These are phyloP conservation scores for Smittia aterrima DNA, from an alignment of 2,888 invertebrate genomes.

Conservation along the genomic window DNA sequence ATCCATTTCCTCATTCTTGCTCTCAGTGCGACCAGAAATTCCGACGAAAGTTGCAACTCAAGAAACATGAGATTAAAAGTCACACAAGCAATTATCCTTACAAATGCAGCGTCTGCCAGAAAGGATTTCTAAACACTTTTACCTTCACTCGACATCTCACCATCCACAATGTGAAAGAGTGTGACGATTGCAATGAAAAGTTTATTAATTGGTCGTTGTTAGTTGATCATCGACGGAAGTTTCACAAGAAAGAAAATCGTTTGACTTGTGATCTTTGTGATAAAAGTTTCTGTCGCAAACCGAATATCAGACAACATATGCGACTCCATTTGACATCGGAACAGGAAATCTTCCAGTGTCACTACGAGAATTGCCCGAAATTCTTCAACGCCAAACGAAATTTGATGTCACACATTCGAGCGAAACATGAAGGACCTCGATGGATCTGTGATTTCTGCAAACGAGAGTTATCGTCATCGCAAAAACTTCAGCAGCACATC, in stretches of 20 bases:
- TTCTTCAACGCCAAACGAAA: slow-evolving; percentile 59
- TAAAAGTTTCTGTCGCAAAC: slow-evolving; percentile 46
- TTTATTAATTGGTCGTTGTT: slow-evolving; percentile 57
- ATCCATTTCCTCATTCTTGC: slow-evolving; percentile 55
- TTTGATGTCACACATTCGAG: slow-evolving; percentile 58
- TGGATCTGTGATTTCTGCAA: slow-evolving; percentile 54
- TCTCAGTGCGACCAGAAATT: slow-evolving; percentile 57
- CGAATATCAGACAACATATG: slow-evolving; percentile 44
- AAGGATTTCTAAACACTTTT: slow-evolving; percentile 55
- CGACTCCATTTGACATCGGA: slow-evolving; percentile 47
- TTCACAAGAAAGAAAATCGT: slow-evolving; percentile 41
- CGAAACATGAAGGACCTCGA: slow-evolving; percentile 56
- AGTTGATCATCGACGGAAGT: slow-evolving; percentile 52
- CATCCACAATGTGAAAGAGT: slow-evolving; percentile 47
- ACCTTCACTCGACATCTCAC: slow-evolving; percentile 56
- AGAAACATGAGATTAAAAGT: slow-evolving; percentile 56
- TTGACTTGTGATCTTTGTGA: slow-evolving; percentile 47
- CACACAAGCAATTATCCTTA: slow-evolving; percentile 52
- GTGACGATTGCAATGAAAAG: slow-evolving; percentile 55
- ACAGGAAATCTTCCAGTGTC: slow-evolving; percentile 47
- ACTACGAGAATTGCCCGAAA: slow-evolving; percentile 51
- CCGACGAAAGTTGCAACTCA: slow-evolving; percentile 59
- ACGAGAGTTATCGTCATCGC: slow-evolving; percentile 27
- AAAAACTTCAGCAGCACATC: slow-evolving; percentile 31
- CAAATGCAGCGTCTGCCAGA: slow-evolving; percentile 57